Evolutionary conservation across 2,797 vertebrate genomes (phyloP), one percentile per base, ranked within the genome.

Genomic region (Melanotaenia boesemani): DNA sequence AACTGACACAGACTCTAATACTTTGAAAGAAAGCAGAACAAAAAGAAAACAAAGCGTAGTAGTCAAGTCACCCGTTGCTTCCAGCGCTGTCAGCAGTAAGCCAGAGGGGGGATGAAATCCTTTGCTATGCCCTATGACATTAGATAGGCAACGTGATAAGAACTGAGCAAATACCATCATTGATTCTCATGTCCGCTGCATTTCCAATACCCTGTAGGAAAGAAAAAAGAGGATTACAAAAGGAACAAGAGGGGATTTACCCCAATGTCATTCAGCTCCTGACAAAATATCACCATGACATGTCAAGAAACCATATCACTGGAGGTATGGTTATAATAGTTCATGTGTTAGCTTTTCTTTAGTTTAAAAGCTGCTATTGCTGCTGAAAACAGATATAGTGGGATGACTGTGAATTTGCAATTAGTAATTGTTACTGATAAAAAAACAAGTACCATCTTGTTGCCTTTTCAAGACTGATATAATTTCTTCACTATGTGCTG

Each of bases 131-230:
- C 44, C 55, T 81, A 50, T 84, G 88, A 83, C 82, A 87, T 74
- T 59, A 76, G 86, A 86, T 88, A 64, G 73, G 68, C 72, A 56
- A 70, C 24, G 36, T 65, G 86, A 92, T 91, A 91, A 86, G 82
- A 84, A 83, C 62, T 82, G 83, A 82, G 84, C 73, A 89, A 92
- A 92, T 86, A 84, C 82, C 73, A 85, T 79, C 85, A 87, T 80
- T 36, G 83, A 89, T 91, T 88, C 75, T 64, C 68, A 86, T 86
- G 77, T 83, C 74, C 44, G 81, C 74, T 71, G 36, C 76, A 61
- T 64, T 74, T 86, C 65, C 80, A 74, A 78, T 80, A 72, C 67
- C 76, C 73, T 60, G 74, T 79, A 67, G 22, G 74, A 76, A 68
- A 81, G 79, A 70, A 86, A 77, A 84, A 82, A 64, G 41, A 30